Percentiles rank a stretch among this genome's conserved stretches.
Conservation (phyloP, 2,797 vertebrate genomes). For the Pipistrellus pygmaeus region DNA sequence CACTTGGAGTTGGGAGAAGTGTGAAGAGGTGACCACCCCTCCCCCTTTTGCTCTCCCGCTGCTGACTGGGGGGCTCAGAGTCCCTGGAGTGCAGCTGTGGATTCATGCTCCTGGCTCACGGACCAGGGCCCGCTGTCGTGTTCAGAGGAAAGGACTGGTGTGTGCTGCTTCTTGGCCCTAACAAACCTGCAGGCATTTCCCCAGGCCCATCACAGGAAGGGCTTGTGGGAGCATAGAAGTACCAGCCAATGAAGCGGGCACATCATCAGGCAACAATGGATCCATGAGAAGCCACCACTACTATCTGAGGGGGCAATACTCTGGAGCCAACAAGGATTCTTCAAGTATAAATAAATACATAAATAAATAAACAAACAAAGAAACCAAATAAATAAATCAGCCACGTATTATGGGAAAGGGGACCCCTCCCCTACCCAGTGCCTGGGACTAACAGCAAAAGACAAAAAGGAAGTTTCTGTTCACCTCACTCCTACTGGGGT, state of each 20-base stretch:
- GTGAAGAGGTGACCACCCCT: slow-evolving; percentile 66
- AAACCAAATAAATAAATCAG: neutral
- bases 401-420: slow-evolving; percentile 83
- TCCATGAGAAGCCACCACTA: slow-evolving; percentile 90
- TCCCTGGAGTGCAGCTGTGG: slow-evolving; percentile 89
- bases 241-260: slow-evolving; percentile 91
- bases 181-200: slow-evolving; percentile 91
- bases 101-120: slow-evolving; percentile 84
- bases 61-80: slow-evolving; percentile 80
- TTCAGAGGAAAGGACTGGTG: slow-evolving; percentile 91
- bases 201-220: slow-evolving; percentile 93
- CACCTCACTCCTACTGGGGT: neutral
- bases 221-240: slow-evolving; percentile 93
- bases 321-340: slow-evolving; percentile 93
- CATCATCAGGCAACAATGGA: slow-evolving; percentile 99
- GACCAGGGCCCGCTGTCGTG: slow-evolving; percentile 85
- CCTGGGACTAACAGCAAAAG: slow-evolving; percentile 79
- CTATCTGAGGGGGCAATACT: slow-evolving; percentile 94
- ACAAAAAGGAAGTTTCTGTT: slow-evolving; percentile 80
- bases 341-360: slow-evolving; percentile 67
- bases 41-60: neutral
- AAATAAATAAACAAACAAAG: slow-evolving; percentile 89
- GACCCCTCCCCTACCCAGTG: slow-evolving; percentile 82
- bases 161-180: slow-evolving; percentile 90
- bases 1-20: slow-evolving; percentile 35